Percentiles rank a stretch among this genome's conserved stretches.
phyloP scores from a whole-genome alignment of 2,888 invertebrate species.

The Euplagia quadripunctaria region DNA sequence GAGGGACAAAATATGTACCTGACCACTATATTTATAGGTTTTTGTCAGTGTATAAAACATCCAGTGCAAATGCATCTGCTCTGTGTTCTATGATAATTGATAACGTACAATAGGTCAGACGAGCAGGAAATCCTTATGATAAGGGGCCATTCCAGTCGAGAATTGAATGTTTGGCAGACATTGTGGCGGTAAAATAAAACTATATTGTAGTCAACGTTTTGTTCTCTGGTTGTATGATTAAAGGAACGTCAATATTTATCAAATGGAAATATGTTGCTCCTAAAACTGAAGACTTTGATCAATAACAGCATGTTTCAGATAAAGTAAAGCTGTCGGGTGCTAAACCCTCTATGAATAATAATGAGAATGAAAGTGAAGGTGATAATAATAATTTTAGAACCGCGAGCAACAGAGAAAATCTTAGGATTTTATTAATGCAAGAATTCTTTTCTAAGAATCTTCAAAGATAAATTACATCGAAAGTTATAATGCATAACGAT shows the following conservation, averaged over 20 bases:
- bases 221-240: background rate
- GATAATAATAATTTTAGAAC: too few relatives aligned
- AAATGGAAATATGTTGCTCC: background rate
- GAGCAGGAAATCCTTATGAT: slow-evolving; percentile 48
- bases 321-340: too few relatives aligned
- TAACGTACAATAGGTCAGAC: slow-evolving; percentile 25
- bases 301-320: too few relatives aligned
- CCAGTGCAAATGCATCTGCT: slow-evolving; percentile 11
- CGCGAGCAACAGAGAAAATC: too few relatives aligned
- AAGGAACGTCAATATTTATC: background rate
- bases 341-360: too few relatives aligned
- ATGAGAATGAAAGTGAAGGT: too few relatives aligned
- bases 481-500: background rate
- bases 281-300: background rate
- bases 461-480: background rate
- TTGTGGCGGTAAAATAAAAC: background rate
- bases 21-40: background rate
- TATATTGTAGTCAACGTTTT: background rate
- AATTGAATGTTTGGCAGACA: slow-evolving; percentile 13
- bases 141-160: slow-evolving; percentile 9
- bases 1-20: slow-evolving; percentile 1
- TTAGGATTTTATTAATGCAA: too few relatives aligned
- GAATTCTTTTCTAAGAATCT: too few relatives aligned
- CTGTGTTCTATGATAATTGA: slow-evolving; percentile 14
- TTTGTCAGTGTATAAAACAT: background rate